Evolutionary conservation across 2,797 vertebrate species (phyloP), one percentile per base, ranked within the genome.

Genomic region (Odontamblyopus lacepedii): DNA sequence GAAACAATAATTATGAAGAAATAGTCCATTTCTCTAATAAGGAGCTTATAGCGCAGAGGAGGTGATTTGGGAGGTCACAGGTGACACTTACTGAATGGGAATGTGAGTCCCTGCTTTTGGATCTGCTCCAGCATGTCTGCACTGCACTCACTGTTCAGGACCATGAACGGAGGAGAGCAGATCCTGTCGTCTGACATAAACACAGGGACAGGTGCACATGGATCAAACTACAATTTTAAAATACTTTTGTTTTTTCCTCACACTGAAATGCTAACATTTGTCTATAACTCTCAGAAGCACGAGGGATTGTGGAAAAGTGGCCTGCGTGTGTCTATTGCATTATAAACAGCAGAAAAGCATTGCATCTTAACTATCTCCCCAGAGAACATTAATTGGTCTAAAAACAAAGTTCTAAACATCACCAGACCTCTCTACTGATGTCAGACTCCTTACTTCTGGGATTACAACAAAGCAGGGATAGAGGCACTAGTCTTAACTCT

Each of bases 151-250:
- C 92, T 94, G 78, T 96, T 97, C 84, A 99, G 92, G 80, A 98
- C 97, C 98, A 99, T 97, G 93, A 99, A 99, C 18, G 97, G 97
- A 12, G 98, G 98, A 41, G 97, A 99, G 90, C 97, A 96, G 86
- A 99, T 95, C 86, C 93, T 88, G 67, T 91, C 89, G 69, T 95
- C 93, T 95, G 70, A 63, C 44, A 65, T 63, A 26, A 76, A 81
- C 66, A 76, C 29, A 83, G 1, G 71, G 61, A 2, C 63, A 44
- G 51, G 26, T 41, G 9, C 12, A 44, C 5, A 23, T 9, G 23
- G 23, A 26, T 26, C 55, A 57, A 57, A 26, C 9, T 55, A 7
- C 7, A 55, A 23, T n/a, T 57, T 27, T 12, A 26, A 57, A 26
- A 55, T 55, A 55, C 8, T 55, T 55, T 19, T 18, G 48, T n/a